phyloP scores from a whole-genome alignment of 1,140 invertebrate genomes.

The Caenorhabditis elegans region DNA sequence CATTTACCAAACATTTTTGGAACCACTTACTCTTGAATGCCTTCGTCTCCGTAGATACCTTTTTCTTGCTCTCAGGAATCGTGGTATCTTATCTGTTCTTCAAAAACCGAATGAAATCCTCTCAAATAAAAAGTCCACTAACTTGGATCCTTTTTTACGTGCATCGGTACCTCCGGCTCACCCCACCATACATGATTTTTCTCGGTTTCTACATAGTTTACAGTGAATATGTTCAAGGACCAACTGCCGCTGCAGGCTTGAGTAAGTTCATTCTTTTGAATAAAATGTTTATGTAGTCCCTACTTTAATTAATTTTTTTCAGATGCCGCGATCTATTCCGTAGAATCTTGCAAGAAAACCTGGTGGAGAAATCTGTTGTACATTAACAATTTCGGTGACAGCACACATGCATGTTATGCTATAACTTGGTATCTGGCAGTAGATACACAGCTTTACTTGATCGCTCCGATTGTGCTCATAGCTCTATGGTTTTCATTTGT shows the following conservation, averaged over 20 bases:
- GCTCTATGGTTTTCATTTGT: not conserved
- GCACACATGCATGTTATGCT: not conserved
- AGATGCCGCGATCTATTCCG: not conserved
- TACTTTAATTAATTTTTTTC: not conserved
- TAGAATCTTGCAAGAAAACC: not conserved
- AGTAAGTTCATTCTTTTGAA: not conserved
- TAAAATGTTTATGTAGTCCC: not conserved
- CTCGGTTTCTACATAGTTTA: not conserved
- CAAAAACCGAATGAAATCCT: not conserved
- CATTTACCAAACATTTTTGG: not conserved
- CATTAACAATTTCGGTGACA: constrained; percentile 21
- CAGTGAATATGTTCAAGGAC: constrained; percentile 15
- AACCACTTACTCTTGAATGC: not conserved
- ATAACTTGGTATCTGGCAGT: constrained; percentile 30
- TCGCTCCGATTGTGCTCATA: constrained; percentile 28
- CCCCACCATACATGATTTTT: constrained; percentile 14
- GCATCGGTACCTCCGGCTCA: not conserved
- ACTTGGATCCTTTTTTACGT: constrained; percentile 22
- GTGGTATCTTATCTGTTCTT: constrained; percentile 12
- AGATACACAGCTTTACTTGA: constrained; percentile 28
- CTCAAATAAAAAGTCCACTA: not conserved
- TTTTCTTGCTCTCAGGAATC: constrained; percentile 1
- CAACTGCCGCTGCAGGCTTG: not conserved
- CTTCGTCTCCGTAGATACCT: not conserved
- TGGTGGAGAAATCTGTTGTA: constrained; percentile 26